These are phyloP conservation scores for Dendrolimus kikuchii DNA, from an alignment of 1,140 invertebrate species.

Conservation along the genomic window DNA sequence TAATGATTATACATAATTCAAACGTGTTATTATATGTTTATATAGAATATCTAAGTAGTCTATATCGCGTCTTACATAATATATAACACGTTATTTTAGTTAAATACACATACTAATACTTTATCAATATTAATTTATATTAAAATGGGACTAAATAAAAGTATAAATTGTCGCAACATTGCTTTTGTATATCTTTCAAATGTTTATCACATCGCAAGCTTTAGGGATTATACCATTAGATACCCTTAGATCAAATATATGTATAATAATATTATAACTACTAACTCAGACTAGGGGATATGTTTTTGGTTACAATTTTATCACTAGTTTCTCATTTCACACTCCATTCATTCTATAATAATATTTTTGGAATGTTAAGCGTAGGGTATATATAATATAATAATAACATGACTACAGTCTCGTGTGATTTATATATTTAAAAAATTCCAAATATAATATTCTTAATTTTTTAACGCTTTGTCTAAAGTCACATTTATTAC, in stretches of 20 bases:
- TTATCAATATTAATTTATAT: too few species aligned
- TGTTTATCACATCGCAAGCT: slow-evolving; percentile 1
- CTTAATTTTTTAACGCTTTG: not conserved
- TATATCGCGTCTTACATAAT: slow-evolving; percentile 58
- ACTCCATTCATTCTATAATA: slow-evolving; percentile 2
- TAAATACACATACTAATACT: too few species aligned
- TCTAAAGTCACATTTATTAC: slow-evolving; percentile 70
- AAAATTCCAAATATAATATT: not conserved
- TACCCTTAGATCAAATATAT: slow-evolving; percentile 12
- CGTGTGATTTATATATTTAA: not conserved
- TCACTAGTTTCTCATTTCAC: slow-evolving; percentile 32
- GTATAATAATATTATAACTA: slow-evolving; percentile 40
- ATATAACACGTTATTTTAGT: slow-evolving; percentile 23
- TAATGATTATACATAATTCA: slow-evolving; percentile 7
- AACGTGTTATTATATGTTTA: slow-evolving; percentile 47
- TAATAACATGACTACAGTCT: too few species aligned
- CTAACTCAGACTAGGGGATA: slow-evolving; percentile 64
- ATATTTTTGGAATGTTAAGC: too few species aligned
- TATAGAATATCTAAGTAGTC: slow-evolving; percentile 48
- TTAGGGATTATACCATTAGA: not conserved
- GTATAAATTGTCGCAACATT: not conserved
- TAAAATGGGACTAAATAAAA: too few species aligned
- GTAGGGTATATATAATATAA: too few species aligned
- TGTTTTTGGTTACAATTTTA: slow-evolving; percentile 63
- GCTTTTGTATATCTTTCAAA: not conserved